Percentiles rank a stretch among this genome's conserved stretches.
Conservation (phyloP, 2,113 vertebrate species). For the Dicrurus megarhynchus region DNA sequence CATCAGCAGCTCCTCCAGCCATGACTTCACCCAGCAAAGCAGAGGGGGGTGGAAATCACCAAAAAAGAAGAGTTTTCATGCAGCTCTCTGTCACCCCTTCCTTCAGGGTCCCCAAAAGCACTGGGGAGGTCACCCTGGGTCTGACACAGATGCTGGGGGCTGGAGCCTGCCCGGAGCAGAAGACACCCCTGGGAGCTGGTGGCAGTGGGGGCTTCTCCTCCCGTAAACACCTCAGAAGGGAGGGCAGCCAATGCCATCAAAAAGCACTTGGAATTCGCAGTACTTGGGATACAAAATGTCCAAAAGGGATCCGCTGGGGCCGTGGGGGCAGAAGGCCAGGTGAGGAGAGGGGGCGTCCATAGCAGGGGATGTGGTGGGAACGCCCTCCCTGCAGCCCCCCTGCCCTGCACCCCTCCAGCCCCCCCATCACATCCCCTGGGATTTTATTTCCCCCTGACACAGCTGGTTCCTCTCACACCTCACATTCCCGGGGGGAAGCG, state of each 20-base stretch:
- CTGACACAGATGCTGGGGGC: not conserved
- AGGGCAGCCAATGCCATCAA: rapidly evolving
- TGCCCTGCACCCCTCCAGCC: rapidly evolving
- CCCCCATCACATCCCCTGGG: not conserved
- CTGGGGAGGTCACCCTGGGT: rapidly evolving
- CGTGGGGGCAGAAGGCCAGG: rapidly evolving
- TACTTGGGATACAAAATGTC: not conserved
- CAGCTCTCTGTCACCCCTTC: rapidly evolving
- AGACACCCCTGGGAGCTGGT: not conserved
- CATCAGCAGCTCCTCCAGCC: not conserved
- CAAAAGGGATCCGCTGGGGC: rapidly evolving
- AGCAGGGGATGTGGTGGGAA: not conserved
- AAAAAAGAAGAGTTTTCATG: not conserved
- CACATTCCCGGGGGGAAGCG: rapidly evolving
- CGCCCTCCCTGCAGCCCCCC: rapidly evolving
- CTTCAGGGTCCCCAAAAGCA: not conserved
- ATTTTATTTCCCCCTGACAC: not conserved
- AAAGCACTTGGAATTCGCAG: not conserved
- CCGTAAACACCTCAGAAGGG: rapidly evolving
- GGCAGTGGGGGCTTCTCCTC: not conserved
- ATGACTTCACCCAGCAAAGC: not conserved
- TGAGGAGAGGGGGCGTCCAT: rapidly evolving
- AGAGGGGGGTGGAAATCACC: rapidly evolving
- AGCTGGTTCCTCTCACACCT: not conserved
- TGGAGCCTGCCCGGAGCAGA: not conserved